phyloP scores from a whole-genome alignment of 2,888 invertebrate species.

The Deilephila elpenor region DNA sequence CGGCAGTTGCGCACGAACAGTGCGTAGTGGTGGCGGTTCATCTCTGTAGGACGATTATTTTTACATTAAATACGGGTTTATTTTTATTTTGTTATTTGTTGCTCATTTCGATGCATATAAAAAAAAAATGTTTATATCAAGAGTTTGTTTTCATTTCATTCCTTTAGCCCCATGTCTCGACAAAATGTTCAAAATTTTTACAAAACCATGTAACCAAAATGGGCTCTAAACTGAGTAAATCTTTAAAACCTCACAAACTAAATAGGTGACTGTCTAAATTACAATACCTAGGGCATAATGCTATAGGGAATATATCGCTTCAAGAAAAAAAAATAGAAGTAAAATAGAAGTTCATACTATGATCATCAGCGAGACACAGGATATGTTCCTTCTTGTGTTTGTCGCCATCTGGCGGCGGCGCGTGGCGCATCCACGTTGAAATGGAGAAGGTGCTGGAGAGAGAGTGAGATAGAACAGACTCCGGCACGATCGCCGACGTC shows the following conservation, averaged over 20 bases:
- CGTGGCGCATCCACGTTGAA: conserved; percentile 98
- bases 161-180: too few relatives aligned
- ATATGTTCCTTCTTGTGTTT: conserved; percentile 98
- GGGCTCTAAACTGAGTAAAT: too few relatives aligned
- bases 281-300: too few relatives aligned
- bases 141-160: too few relatives aligned
- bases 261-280: too few relatives aligned
- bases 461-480: conserved; percentile 89
- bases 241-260: too few relatives aligned
- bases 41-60: conserved; percentile 88
- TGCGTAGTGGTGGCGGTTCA: conserved; percentile 99
- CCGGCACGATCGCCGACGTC: conserved; percentile 92
- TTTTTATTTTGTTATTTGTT: too few relatives aligned
- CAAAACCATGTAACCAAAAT: too few relatives aligned
- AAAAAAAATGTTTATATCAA: too few relatives aligned
- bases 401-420: conserved; percentile 90
- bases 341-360: conserved; percentile 87
- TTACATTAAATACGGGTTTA: too few relatives aligned
- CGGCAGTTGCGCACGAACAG: conserved; percentile 98
- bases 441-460: conserved; percentile 94
- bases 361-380: conserved; percentile 98
- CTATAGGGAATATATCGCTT: too few relatives aligned
- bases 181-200: too few relatives aligned
- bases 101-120: neutral
- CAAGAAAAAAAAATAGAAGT: neutral